Conservation (phyloP, 2,888 invertebrate species). For the Papilio demoleus region DNA sequence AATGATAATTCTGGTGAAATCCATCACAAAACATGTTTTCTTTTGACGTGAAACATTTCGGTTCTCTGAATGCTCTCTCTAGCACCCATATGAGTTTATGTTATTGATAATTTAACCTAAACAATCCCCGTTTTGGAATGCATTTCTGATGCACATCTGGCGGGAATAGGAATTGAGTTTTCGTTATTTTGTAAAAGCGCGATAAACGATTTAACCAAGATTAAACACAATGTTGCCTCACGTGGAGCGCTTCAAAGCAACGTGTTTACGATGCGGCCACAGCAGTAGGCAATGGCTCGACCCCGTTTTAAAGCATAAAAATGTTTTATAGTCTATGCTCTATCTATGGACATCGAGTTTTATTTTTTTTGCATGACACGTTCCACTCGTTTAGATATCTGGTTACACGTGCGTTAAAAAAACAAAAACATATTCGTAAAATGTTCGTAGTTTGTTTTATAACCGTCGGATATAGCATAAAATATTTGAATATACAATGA, state of each 20-base stretch:
- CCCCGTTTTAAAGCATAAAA: slow-evolving; percentile 39
- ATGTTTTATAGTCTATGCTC: slow-evolving; percentile 33
- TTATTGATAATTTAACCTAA: neutral
- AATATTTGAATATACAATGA: neutral
- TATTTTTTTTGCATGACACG: slow-evolving; percentile 25
- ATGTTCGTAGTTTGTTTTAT: slow-evolving; percentile 16
- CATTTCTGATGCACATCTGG: slow-evolving; percentile 9
- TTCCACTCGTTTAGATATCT: slow-evolving; percentile 22
- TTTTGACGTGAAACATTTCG: too few relatives aligned
- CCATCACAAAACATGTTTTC: too few relatives aligned
- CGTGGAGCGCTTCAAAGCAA: slow-evolving; percentile 54
- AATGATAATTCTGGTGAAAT: too few relatives aligned
- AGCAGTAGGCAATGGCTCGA: slow-evolving; percentile 32
- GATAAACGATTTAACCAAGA: slow-evolving; percentile 32
- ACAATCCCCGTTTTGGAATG: neutral
- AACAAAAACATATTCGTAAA: slow-evolving; percentile 1
- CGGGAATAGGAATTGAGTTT: slow-evolving; percentile 16
- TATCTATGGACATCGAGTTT: slow-evolving; percentile 26
- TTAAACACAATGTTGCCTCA: slow-evolving; percentile 51
- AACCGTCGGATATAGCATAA: neutral
- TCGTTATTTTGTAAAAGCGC: slow-evolving; percentile 31
- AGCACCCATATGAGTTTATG: too few relatives aligned
- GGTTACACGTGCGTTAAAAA: slow-evolving; percentile 16
- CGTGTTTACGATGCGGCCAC: slow-evolving; percentile 45
- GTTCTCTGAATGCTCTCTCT: too few relatives aligned